phyloP scores from a whole-genome alignment of 37 sponge, comb jelly and placozoan genomes.

The Axinella damicornis region DNA sequence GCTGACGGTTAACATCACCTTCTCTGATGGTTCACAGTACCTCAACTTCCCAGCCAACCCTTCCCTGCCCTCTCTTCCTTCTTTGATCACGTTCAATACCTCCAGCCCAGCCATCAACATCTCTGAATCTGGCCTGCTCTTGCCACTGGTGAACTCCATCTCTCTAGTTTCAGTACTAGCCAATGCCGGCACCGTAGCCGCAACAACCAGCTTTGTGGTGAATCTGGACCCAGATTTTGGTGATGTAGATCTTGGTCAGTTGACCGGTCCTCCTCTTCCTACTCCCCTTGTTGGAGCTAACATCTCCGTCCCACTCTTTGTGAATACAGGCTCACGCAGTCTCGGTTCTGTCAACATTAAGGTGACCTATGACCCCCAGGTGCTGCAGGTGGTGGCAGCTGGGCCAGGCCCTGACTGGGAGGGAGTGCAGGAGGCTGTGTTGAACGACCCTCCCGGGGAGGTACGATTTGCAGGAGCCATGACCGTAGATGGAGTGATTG shows the following conservation, averaged over 20 bases:
- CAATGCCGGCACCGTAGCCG: not conserved
- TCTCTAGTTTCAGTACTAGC: not conserved
- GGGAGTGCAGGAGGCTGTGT: constrained; percentile 22
- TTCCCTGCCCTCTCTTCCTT: not conserved
- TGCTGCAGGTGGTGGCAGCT: constrained; percentile 20
- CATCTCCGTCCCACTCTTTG: constrained; percentile 46
- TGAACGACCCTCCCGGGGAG: constrained; percentile 35
- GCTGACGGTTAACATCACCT: constrained; percentile 13
- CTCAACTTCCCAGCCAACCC: constrained; percentile 1
- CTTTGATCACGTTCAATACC: constrained; percentile 17
- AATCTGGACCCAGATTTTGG: constrained; percentile 82
- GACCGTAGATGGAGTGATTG: constrained; percentile 1
- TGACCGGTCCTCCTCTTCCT: constrained; percentile 30
- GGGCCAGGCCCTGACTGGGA: constrained; percentile 35
- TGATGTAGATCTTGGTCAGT: constrained; percentile 72
- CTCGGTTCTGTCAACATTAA: constrained; percentile 62
- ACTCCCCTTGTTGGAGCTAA: not conserved
- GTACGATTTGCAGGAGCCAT: constrained; percentile 49
- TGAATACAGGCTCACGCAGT: constrained; percentile 52
- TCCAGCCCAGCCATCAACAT: not conserved
- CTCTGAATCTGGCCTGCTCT: constrained; percentile 7
- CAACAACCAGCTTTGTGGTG: constrained; percentile 32
- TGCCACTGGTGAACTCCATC: constrained; percentile 46
- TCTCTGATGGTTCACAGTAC: constrained; percentile 44
- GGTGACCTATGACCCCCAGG: constrained; percentile 36